Evolutionary conservation across 2,797 vertebrate genomes (phyloP).

Genomic region (Scomberomorus guttatus): DNA sequence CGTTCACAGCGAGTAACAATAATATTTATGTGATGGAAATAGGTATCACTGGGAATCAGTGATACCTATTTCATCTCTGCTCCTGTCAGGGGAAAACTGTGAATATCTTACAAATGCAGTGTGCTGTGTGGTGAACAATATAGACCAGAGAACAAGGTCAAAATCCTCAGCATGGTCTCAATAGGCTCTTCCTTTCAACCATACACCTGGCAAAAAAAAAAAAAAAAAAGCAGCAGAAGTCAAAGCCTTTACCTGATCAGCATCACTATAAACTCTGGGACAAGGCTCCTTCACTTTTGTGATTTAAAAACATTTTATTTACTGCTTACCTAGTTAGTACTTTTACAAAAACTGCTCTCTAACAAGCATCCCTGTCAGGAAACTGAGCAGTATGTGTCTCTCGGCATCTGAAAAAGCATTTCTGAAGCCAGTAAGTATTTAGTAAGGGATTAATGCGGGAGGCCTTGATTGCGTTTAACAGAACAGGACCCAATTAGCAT

Average conservation of each 20-base stretch:
- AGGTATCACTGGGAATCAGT: slow-evolving; percentile 66
- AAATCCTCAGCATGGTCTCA: slow-evolving; percentile 54
- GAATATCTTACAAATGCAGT: slow-evolving; percentile 65
- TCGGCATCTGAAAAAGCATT: slow-evolving; percentile 50
- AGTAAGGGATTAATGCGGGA: slow-evolving; percentile 82
- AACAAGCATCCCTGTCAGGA: slow-evolving; percentile 59
- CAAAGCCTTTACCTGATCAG: slow-evolving; percentile 34
- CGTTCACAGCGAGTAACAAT: slow-evolving; percentile 65
- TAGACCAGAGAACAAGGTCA: slow-evolving; percentile 65
- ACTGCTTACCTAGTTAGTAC: slow-evolving; percentile 44
- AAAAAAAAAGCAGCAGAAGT: slow-evolving; percentile 26
- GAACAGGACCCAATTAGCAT: slow-evolving; percentile 88
- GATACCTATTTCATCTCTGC: too few species aligned
- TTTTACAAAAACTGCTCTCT: slow-evolving; percentile 39
- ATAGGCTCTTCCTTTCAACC: slow-evolving; percentile 50
- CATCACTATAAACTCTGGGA: slow-evolving; percentile 25
- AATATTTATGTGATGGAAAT: slow-evolving; percentile 76
- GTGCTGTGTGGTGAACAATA: slow-evolving; percentile 65
- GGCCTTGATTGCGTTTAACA: slow-evolving; percentile 85
- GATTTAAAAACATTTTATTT: slow-evolving; percentile 50
- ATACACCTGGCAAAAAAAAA: slow-evolving; percentile 13
- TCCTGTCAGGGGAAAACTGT: slow-evolving; percentile 46
- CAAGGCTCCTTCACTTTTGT: slow-evolving; percentile 9
- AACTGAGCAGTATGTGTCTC: slow-evolving; percentile 39
- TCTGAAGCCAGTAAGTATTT: slow-evolving; percentile 82